These are phyloP conservation scores for Sturnira hondurensis DNA, from an alignment of 2,113 vertebrate species.

Conservation along the genomic window DNA sequence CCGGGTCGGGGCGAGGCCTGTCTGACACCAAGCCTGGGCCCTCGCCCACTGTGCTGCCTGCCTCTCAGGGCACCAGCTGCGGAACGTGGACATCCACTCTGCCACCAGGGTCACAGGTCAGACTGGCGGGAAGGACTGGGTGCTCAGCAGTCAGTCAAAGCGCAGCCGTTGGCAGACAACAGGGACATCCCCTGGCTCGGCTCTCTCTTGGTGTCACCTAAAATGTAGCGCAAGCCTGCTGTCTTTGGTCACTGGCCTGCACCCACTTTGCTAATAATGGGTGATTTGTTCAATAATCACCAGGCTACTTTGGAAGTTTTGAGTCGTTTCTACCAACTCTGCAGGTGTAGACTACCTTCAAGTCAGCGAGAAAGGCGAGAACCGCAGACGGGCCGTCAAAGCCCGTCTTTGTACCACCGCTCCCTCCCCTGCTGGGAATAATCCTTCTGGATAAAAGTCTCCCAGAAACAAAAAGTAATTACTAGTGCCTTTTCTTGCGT, in stretches of 20 bases:
- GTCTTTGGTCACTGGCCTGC: background rate
- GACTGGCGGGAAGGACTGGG: background rate
- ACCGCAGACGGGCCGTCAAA: too few species aligned
- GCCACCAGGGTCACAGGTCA: background rate
- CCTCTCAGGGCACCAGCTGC: background rate
- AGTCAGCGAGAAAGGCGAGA: background rate
- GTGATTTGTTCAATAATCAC: background rate
- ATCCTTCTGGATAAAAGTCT: background rate
- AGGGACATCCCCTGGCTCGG: background rate
- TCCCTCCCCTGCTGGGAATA: background rate
- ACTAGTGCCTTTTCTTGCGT: background rate
- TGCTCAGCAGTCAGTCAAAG: background rate
- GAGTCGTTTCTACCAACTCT: background rate
- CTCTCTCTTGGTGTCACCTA: background rate
- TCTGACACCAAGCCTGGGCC: background rate
- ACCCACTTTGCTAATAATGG: background rate
- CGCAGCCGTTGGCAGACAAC: background rate
- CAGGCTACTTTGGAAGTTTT: background rate
- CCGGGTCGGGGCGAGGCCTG: background rate
- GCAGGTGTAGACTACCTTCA: background rate
- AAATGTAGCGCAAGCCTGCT: background rate
- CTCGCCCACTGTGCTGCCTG: background rate
- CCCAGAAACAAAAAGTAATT: background rate
- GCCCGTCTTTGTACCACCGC: rapidly evolving
- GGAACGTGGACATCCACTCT: background rate